These are phyloP conservation scores for Malacoctenus gilli DNA, from an alignment of 2,797 vertebrate species.

Conservation along the genomic window DNA sequence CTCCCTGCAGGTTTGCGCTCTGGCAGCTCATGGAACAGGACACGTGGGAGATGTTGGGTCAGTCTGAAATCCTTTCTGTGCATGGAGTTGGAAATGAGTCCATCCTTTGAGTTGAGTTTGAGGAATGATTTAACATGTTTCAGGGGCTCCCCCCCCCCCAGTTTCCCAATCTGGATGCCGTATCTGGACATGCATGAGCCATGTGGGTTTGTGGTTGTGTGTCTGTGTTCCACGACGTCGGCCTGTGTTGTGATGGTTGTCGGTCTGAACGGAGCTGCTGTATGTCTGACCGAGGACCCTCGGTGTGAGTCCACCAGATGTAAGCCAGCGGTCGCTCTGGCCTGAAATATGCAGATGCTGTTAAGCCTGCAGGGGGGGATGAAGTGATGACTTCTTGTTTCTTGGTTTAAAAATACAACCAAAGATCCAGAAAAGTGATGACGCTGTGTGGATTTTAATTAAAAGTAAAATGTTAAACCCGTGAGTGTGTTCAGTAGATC, in stretches of 20 bases:
- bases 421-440: no score
- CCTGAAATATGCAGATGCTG: no score
- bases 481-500: no score
- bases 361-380: no score
- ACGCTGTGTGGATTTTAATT: no score
- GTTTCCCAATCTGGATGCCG: background rate
- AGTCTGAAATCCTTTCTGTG: conserved; percentile 33
- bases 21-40: conserved; percentile 66
- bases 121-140: background rate
- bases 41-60: conserved; percentile 67
- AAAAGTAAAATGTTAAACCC: no score
- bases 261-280: conserved; percentile 7
- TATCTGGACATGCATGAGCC: background rate
- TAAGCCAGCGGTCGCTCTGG: no score
- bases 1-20: conserved; percentile 54
- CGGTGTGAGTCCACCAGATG: no score
- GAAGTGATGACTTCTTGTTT: no score
- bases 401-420: no score
- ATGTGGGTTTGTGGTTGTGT: background rate
- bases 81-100: conserved; percentile 19
- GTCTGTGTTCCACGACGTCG: background rate
- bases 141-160: no score
- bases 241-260: background rate
- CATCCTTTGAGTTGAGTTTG: background rate
- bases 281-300: no score